phyloP scores from a whole-genome alignment of 1,140 invertebrate genomes.

The Brachionus calyciflorus region DNA sequence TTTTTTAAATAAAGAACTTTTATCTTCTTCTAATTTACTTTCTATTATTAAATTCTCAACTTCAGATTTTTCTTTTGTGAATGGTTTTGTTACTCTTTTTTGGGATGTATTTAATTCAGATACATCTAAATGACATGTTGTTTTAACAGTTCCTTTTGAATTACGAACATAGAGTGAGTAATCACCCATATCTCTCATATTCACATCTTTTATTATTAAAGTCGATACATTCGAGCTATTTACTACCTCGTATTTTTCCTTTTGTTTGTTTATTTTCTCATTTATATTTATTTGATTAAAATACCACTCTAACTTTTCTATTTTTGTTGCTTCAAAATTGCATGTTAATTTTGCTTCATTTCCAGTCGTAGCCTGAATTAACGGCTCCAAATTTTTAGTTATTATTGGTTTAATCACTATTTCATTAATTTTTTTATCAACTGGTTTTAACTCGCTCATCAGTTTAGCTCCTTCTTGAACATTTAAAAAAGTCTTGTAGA shows the following conservation, averaged over 20 bases:
- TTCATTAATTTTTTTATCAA: conserved; percentile 2
- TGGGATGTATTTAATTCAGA: not conserved
- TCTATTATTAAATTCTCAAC: not conserved
- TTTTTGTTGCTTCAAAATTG: not conserved
- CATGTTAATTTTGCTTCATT: not conserved
- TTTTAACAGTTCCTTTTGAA: not conserved
- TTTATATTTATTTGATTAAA: conserved; percentile 38
- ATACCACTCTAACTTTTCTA: conserved; percentile 23
- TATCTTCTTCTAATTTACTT: conserved; percentile 1
- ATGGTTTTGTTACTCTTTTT: conserved; percentile 9
- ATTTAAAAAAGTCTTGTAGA: not conserved
- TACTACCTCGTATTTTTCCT: conserved; percentile 19
- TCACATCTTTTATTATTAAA: conserved; percentile 20
- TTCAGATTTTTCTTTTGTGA: not conserved
- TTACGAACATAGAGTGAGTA: not conserved
- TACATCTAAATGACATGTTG: conserved; percentile 45
- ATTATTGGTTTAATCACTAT: not conserved
- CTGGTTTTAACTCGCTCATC: conserved; percentile 19
- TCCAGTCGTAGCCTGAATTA: not conserved
- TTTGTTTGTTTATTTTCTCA: conserved; percentile 24
- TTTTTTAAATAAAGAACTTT: conserved; percentile 32
- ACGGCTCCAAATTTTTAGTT: not conserved
- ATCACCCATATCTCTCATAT: conserved; percentile 18
- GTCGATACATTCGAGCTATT: not conserved
- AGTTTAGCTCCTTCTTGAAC: conserved; percentile 18